Conservation (phyloP, 2,797 vertebrate species). For the Geotrypetes seraphini region DNA sequence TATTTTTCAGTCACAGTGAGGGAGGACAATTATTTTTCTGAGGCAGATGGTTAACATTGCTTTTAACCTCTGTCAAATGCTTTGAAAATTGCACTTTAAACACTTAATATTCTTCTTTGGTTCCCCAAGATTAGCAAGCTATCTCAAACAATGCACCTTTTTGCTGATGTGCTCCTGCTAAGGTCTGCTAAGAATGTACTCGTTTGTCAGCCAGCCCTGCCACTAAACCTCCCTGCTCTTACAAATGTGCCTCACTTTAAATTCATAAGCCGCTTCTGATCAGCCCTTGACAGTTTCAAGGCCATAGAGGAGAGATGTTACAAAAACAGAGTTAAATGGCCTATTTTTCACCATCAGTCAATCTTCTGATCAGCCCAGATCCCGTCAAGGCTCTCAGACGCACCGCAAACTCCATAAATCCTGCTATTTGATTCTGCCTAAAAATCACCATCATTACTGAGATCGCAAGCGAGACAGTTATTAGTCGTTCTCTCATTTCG, state of each 20-base stretch:
- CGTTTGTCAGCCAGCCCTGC: slow-evolving; percentile 9
- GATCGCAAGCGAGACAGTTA: too few relatives aligned
- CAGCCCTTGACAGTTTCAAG: slow-evolving; percentile 28
- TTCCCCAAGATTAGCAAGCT: too few relatives aligned
- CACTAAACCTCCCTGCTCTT: slow-evolving; percentile 18
- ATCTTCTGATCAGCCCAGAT: slow-evolving; percentile 19
- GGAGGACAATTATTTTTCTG: too few relatives aligned
- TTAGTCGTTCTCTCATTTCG: too few relatives aligned
- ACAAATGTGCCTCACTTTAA: slow-evolving; percentile 21
- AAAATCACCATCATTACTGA: slow-evolving; percentile 26
- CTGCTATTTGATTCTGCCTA: background rate
- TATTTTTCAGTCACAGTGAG: too few relatives aligned
- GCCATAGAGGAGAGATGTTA: slow-evolving; percentile 11
- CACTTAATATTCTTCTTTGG: too few relatives aligned
- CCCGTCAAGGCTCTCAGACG: slow-evolving; percentile 18
- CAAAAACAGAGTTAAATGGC: slow-evolving; percentile 9
- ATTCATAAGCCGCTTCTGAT: slow-evolving; percentile 24
- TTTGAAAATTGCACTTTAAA: too few relatives aligned
- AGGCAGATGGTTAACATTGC: too few relatives aligned
- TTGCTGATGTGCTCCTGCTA: background rate
- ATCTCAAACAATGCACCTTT: background rate
- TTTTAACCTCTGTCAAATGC: too few relatives aligned
- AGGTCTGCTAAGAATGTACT: background rate
- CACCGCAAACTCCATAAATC: slow-evolving; percentile 26
- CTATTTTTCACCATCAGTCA: slow-evolving; percentile 1